These are phyloP conservation scores for Empis stercorea DNA, from an alignment of 2,888 invertebrate species.

Conservation along the genomic window DNA sequence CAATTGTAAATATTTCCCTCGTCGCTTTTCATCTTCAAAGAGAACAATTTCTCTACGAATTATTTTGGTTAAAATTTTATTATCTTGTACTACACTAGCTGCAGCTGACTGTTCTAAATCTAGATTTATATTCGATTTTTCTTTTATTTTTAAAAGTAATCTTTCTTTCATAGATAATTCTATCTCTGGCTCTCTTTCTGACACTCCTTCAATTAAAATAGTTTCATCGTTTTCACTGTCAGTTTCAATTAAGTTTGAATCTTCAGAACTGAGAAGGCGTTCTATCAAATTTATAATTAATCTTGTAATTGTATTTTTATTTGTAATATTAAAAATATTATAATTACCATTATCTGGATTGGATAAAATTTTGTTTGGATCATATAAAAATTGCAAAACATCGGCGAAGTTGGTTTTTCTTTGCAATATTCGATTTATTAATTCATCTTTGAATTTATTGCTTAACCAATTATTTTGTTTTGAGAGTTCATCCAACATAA, in stretches of 20 bases:
- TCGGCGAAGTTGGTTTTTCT: no score
- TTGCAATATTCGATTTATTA: no score
- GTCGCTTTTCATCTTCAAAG: background rate
- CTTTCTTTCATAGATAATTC: background rate
- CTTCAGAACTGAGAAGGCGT: background rate
- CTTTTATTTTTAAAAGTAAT: background rate
- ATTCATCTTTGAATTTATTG: no score
- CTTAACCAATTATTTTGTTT: no score
- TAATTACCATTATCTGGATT: background rate
- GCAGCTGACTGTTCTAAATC: no score
- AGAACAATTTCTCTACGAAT: background rate
- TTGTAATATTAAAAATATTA: background rate
- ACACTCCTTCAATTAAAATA: background rate
- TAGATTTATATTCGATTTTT: background rate
- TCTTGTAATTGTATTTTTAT: background rate
- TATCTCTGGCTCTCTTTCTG: background rate
- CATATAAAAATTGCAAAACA: background rate
- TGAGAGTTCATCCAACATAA: no score
- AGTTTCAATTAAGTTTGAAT: background rate
- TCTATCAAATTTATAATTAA: background rate
- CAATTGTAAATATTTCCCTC: background rate
- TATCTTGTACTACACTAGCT: no score
- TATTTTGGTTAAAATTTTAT: no score
- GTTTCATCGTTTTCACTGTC: no score
- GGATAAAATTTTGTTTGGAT: background rate